Conservation (phyloP, 2,113 vertebrate species). For the Ardeotis arabs region DNA sequence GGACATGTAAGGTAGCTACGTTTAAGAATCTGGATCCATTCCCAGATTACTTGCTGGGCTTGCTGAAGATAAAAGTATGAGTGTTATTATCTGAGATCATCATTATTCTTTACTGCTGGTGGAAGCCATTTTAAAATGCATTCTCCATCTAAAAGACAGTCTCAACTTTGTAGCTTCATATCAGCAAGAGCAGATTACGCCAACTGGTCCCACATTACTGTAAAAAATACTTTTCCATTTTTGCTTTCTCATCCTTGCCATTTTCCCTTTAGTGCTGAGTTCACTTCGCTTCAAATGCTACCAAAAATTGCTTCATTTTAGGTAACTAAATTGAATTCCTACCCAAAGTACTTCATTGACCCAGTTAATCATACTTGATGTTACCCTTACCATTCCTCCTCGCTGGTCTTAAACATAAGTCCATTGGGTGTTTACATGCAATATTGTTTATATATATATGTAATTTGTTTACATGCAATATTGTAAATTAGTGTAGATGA, state of each 20-base stretch:
- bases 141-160: background rate
- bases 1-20: background rate
- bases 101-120: background rate
- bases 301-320: background rate
- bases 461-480: background rate
- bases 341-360: background rate
- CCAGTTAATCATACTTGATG: background rate
- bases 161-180: background rate
- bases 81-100: background rate
- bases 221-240: background rate
- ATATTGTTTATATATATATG: no score
- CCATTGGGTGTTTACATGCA: background rate
- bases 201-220: background rate
- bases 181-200: background rate
- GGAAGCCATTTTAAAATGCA: background rate
- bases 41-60: background rate
- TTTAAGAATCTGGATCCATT: background rate
- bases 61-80: background rate
- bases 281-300: background rate
- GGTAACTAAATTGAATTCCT: background rate
- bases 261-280: background rate
- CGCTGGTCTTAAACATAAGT: background rate
- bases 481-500: background rate
- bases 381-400: background rate
- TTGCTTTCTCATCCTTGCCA: background rate